Evolutionary conservation across 2,113 vertebrate genomes (phyloP).

Genomic region (zebrafish (Danio rerio)): GRCz12tu NC_133184.1:14639501-14640000

Average conservation of each 20-base stretch:
- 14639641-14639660: no score
- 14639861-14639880: constrained; percentile 4
- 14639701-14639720: not conserved
- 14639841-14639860: constrained; percentile 22
- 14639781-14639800: not conserved
- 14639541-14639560: no score
- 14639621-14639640: no score
- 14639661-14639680: no score
- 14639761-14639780: not conserved
- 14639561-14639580: no score
- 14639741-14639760: not conserved
- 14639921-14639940: not conserved
- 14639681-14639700: no score
- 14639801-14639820: not conserved
- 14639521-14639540: no score
- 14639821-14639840: constrained; percentile 16
- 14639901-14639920: not conserved
- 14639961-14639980: constrained; percentile 14
- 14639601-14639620: no score
- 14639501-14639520: no score
- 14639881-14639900: constrained; percentile 1
- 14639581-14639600: no score
- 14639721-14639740: not conserved
- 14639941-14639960: constrained; percentile 17
- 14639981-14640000: constrained; percentile 27